Conservation (phyloP, 2,797 vertebrate species). For the Tarsius wallacei region DNA sequence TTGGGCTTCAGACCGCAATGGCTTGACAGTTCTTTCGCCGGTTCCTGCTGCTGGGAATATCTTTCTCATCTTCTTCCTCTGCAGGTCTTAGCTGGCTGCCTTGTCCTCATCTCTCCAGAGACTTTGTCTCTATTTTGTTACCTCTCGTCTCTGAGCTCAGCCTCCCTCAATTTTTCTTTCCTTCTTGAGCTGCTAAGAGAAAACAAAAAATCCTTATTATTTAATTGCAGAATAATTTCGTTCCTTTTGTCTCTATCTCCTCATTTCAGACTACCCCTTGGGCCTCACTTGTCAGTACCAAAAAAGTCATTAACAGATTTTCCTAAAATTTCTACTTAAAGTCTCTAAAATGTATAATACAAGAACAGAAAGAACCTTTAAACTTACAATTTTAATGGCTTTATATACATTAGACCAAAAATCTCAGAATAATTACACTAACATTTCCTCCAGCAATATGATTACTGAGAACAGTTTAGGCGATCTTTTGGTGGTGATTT, state of each 20-base stretch:
- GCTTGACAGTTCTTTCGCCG: background rate
- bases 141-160: background rate
- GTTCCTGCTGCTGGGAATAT: background rate
- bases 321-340: background rate
- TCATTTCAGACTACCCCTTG: background rate
- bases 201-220: background rate
- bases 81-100: fast-evolving
- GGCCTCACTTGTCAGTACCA: background rate
- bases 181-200: background rate
- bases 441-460: conserved; percentile 43
- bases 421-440: conserved; percentile 56
- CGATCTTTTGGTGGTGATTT: background rate
- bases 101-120: background rate
- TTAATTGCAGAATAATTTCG: background rate
- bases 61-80: too few relatives aligned
- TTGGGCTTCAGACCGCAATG: too few relatives aligned
- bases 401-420: background rate
- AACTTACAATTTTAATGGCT: background rate
- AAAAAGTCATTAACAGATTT: background rate
- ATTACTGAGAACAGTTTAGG: background rate
- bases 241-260: background rate
- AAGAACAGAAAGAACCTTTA: conserved; percentile 4
- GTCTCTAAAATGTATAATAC: background rate
- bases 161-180: background rate
- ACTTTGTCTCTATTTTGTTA: background rate